Conservation (phyloP, 1,140 invertebrate genomes). For the Popillia japonica region DNA sequence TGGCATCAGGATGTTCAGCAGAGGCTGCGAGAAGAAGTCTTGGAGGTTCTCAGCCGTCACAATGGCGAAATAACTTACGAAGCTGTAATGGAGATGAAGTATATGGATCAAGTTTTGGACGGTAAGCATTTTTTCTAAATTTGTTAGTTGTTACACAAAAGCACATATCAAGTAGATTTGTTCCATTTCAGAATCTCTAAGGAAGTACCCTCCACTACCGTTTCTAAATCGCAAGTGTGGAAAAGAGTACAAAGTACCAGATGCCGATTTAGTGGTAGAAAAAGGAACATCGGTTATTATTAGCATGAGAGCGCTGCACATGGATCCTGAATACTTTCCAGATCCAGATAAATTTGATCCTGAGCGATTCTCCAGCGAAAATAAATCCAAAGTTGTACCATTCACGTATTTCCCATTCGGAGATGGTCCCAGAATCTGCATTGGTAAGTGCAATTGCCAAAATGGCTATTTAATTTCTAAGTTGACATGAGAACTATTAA, state of each 20-base stretch:
- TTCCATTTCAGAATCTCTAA: slow-evolving; percentile 65
- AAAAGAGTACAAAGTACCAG: slow-evolving; percentile 63
- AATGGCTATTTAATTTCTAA: not conserved
- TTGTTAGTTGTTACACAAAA: slow-evolving; percentile 53
- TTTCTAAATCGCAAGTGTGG: slow-evolving; percentile 64
- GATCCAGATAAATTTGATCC: slow-evolving; percentile 74
- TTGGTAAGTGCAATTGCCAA: slow-evolving; percentile 63
- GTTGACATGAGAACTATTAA: no score
- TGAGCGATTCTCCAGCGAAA: slow-evolving; percentile 68
- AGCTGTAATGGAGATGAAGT: slow-evolving; percentile 66
- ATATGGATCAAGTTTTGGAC: slow-evolving; percentile 65
- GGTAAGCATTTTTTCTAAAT: slow-evolving; percentile 50
- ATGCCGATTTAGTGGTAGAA: slow-evolving; percentile 61
- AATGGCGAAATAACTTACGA: slow-evolving; percentile 66
- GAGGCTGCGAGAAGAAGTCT: slow-evolving; percentile 62
- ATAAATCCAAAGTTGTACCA: slow-evolving; percentile 58
- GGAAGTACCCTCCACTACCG: slow-evolving; percentile 69
- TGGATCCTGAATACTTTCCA: slow-evolving; percentile 67
- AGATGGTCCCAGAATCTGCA: slow-evolving; percentile 73
- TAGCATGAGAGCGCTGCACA: slow-evolving; percentile 62
- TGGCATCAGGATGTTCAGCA: slow-evolving; percentile 62
- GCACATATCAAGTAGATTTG: no score
- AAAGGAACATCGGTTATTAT: slow-evolving; percentile 62
- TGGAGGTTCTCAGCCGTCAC: slow-evolving; percentile 60
- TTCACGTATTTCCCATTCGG: slow-evolving; percentile 59